Base-by-base conservation (phyloP, 2,888 invertebrate species). In the Conistra vaccinii region DNA sequence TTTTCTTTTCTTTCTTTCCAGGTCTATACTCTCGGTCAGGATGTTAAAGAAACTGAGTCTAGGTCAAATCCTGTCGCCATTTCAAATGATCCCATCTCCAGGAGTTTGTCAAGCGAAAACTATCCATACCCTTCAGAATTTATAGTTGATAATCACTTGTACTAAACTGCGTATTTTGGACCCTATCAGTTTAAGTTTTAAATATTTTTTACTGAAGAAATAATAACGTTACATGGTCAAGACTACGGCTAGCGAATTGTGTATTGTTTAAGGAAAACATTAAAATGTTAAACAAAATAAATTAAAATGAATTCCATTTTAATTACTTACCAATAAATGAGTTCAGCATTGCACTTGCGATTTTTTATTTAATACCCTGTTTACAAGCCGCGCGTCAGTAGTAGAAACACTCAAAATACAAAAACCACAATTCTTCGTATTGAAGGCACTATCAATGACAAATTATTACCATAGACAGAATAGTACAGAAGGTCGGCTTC, bases 71-170 rank as follows among this genome's bases (percentile, higher is more conserved):
- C 17, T 10, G 10, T 17, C 42, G 7, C n/a, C 69, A 1, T 42
- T 42, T 42, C 39, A 42, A 69, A 69, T 6, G 29, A 69, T 42
- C 69, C n/a, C 17, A 69, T 68, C 29, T n/a, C 29, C n/a, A 69
- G 69, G 17, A 32, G 29, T 17, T n/a, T 42, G 0, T 42, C 42
- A 32, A n/a, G n/a, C 69, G 69, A 69, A 69, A 69, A 68, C n/a
- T 69, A 69, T 3, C 69, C 69, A 17, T 69, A 69, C 23, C 10
- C 6, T 0, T 68, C 69, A 29, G 68, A 68, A 17, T 3, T 68
- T 68, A 42, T 42, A n/a, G 29, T 68, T 29, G 68, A 68, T 69
- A 42, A 69, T 26, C 23, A 42, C 12, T 68, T 69, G 42, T 69
- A 69, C 42, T 69, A 68, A 69, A 42, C 23, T 39, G 3, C 7